phyloP scores from a whole-genome alignment of 2,113 vertebrate genomes.

The rat (Rattus norvegicus) region GRCr8 NC_086021.1:72371001-72371500 shows the following conservation, averaged over 20 bases:
- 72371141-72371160: not conserved
- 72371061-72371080: not conserved
- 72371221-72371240: not conserved
- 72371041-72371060: not conserved
- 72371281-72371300: not conserved
- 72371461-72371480: not conserved
- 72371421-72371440: not conserved
- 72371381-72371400: too few species aligned
- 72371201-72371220: not conserved
- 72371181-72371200: not conserved
- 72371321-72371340: not conserved
- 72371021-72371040: not conserved
- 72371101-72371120: not conserved
- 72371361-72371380: not conserved
- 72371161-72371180: not conserved
- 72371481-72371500: not conserved
- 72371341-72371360: not conserved
- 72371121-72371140: not conserved
- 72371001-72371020: slow-evolving; percentile 7
- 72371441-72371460: not conserved
- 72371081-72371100: not conserved
- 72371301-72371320: not conserved
- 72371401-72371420: not conserved
- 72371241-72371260: not conserved
- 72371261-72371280: not conserved